phyloP scores from a whole-genome alignment of 2,888 invertebrate genomes.

The Calameuta filiformis region DNA sequence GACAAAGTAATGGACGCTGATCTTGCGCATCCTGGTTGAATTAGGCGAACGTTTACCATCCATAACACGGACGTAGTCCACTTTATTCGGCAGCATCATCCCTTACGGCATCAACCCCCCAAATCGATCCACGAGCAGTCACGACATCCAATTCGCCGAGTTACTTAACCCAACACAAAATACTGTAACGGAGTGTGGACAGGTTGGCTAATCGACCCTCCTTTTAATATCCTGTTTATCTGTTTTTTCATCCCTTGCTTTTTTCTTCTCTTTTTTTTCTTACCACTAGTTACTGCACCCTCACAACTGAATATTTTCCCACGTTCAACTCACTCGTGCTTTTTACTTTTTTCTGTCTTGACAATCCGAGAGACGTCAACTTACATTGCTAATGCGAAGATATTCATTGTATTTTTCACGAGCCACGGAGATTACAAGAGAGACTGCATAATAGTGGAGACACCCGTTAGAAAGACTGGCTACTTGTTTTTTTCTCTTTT shows the following conservation, averaged over 20 bases:
- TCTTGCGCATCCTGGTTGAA: not conserved
- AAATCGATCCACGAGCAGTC: not conserved
- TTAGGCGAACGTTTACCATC: not conserved
- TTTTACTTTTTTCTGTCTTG: not conserved
- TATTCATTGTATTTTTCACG: not conserved
- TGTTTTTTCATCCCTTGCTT: not conserved
- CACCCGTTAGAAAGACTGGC: not conserved
- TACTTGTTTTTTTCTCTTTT: not conserved
- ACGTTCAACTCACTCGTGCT: not conserved
- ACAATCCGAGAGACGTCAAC: not conserved
- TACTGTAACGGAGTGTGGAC: not conserved
- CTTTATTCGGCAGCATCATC: not conserved
- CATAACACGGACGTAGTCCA: not conserved
- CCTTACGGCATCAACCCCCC: not conserved
- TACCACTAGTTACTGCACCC: not conserved
- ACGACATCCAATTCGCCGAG: too few species aligned
- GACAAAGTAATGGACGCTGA: not conserved
- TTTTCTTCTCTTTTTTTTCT: not conserved
- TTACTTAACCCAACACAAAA: too few species aligned
- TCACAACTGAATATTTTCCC: not conserved
- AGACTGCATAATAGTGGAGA: not conserved
- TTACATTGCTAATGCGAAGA: not conserved
- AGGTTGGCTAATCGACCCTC: not conserved
- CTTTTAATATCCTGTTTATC: not conserved
- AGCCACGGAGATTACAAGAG: not conserved